Evolutionary conservation across 2,113 vertebrate genomes (phyloP).

Genomic region (Ictalurus punctatus): DNA sequence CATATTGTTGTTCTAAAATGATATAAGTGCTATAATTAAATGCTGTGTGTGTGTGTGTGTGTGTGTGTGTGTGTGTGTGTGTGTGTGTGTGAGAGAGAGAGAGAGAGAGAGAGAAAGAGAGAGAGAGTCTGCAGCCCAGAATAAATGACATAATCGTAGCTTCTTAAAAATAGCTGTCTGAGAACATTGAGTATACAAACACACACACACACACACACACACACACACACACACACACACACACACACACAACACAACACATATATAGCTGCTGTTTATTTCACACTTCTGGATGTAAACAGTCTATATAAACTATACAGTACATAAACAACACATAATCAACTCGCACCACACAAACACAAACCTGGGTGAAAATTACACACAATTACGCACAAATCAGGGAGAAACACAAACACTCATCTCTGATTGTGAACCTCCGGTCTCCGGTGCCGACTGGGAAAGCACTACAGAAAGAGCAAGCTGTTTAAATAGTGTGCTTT

Average conservation of each 20-base stretch:
- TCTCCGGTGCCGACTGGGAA: slow-evolving; percentile 16
- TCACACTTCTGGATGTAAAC: not conserved
- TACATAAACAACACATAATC: slow-evolving; percentile 10
- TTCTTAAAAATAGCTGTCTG: slow-evolving; percentile 28
- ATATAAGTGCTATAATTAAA: not conserved
- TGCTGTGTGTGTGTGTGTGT: not conserved
- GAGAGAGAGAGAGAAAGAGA: not conserved
- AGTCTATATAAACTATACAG: not conserved
- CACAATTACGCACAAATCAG: slow-evolving; percentile 9
- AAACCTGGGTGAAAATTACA: not conserved
- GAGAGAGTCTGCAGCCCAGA: slow-evolving; percentile 6
- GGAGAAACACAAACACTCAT: slow-evolving; percentile 27
- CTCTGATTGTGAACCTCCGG: slow-evolving; percentile 30
- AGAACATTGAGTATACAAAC: not conserved
- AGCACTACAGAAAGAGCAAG: not conserved
- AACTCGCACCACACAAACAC: not conserved
- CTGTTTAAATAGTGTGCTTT: slow-evolving; percentile 13
- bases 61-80: not conserved
- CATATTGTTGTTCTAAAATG: not conserved
- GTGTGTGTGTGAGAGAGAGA: not conserved
- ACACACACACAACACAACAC: not conserved
- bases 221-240: not conserved
- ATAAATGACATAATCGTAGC: slow-evolving; percentile 36
- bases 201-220: not conserved
- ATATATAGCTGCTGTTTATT: not conserved